Evolutionary conservation across 2,888 invertebrate genomes (phyloP), one percentile per base, ranked within the genome.

Genomic region (Chymomyza fuscimana): DNA sequence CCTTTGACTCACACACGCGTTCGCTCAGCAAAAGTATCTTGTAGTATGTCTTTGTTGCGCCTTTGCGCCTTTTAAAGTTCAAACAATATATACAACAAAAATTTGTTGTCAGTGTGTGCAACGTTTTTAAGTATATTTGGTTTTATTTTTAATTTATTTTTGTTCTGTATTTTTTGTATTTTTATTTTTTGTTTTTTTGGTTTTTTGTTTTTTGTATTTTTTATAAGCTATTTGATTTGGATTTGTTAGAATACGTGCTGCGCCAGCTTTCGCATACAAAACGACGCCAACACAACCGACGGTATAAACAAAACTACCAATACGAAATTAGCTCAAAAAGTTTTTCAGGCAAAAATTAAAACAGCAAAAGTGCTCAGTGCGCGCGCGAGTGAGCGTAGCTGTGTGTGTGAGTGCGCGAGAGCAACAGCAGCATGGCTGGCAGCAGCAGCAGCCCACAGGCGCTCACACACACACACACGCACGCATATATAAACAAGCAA

Each of bases 241-340:
- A 58, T 62, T 63, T 15, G 54, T 22, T 56, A 60, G 32, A 50
- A 68, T 75, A 74, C 81, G 73, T 86, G 74, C 80, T 81, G 76
- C 79, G 77, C 81, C 78, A 73, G 82, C 85, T 75, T 80, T 82
- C 76, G 82, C 86, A 79, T 81, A 77, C 79, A 76, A 85, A 85
- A 84, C 84, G 78, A 81, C 86, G 88, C 89, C 81, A 86, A 84
- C 84, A 76, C 88, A 80, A 81, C 74, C 88, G 87, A 88, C 90
- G 90, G 88, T 82, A 89, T 90, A 90, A 90, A 90, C 90, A 90
- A 90, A 90, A 90, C 90, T 90, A 90, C 89, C 90, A 90, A 89
- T 83, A 84, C 84, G 79, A 90, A 89, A 90, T 89, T 90, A 90
- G 89, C 90, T 90, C 90, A 89, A 90, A 90, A 86, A 76, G 88